Evolutionary conservation across 1,140 invertebrate species (phyloP), one percentile per base, ranked within the genome.

Genomic region (Araneus ventricosus): DNA sequence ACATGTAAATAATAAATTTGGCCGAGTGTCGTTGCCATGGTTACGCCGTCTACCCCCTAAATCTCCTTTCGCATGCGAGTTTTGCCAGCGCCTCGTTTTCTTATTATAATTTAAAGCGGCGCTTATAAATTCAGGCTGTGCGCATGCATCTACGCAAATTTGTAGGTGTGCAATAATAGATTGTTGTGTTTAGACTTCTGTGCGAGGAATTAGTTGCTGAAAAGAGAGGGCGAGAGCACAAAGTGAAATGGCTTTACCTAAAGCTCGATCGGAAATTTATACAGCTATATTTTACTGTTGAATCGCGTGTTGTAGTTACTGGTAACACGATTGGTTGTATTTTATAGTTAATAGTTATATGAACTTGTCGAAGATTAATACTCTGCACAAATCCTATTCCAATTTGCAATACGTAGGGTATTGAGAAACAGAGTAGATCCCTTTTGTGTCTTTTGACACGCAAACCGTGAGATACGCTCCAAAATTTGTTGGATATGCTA

Each of bases 51-150:
- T 27, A n/a, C 82, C 82, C 45, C 27, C 22, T 84, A 52, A 84
- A 84, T 84, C 82, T 84, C 45, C 45, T 80, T 34, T 39, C 75
- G 75, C 37, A 80, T 80, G 37, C 27, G 30, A 30, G 20, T 84
- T 84, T 45, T 27, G 39, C 80, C 41, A 20, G 70, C 27, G 30
- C 30, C 24, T 84, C 41, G 45, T 84, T 84, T 84, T 84, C 82
- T 84, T 84, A 84, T 84, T 84, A 84, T 84, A 84, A 84, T 84
- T 84, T 84, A 84, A 84, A 84, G 52, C 82, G 82, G 45, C 41
- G 82, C 82, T 84, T 84, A 52, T 52, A 84, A 84, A 84, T 84
- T 52, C 70, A 34, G 24, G 41, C 39, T 27, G 8, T 22, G 37
- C 80, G 80, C 39, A 41, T 7, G 45, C 17, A 27, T 84, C 45